A percentile compares a stretch with the other conserved stretches of the same genome.
phyloP scores from a whole-genome alignment of 1,140 invertebrate species.

The Meteorus sp. region DNA sequence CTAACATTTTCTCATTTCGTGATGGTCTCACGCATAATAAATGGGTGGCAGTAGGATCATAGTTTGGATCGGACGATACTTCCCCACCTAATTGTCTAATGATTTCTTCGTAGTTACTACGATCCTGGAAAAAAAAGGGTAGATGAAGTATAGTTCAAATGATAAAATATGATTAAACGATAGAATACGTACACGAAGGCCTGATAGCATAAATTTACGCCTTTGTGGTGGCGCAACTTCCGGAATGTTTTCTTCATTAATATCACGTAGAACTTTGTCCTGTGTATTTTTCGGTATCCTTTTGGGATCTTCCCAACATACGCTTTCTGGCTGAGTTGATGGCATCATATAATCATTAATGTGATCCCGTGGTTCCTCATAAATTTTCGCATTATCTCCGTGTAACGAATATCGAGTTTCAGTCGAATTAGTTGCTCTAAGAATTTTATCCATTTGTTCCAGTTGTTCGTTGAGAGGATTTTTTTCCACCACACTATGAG shows the following conservation, averaged over 20 bases:
- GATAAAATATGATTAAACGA: neutral
- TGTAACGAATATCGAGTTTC: slow-evolving; percentile 43
- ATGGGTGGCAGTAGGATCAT: slow-evolving; percentile 75
- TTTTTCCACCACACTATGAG: slow-evolving; percentile 32
- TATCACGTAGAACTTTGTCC: neutral
- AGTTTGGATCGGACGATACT: slow-evolving; percentile 63
- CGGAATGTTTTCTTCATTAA: neutral
- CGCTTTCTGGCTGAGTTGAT: slow-evolving; percentile 58
- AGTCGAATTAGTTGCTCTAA: slow-evolving; percentile 40
- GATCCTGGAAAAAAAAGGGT: slow-evolving; percentile 45
- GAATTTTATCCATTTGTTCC: slow-evolving; percentile 44
- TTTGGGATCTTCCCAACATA: slow-evolving; percentile 60
- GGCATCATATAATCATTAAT: slow-evolving; percentile 42
- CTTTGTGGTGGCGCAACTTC: neutral
- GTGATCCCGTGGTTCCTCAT: slow-evolving; percentile 35
- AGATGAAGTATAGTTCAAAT: neutral
- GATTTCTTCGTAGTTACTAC: slow-evolving; percentile 53
- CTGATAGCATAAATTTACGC: slow-evolving; percentile 52
- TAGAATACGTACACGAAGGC: slow-evolving; percentile 10
- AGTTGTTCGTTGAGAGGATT: slow-evolving; percentile 45
- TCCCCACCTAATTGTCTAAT: slow-evolving; percentile 70
- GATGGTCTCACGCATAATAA: slow-evolving; percentile 72
- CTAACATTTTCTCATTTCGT: slow-evolving; percentile 84
- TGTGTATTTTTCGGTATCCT: neutral
- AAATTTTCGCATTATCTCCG: slow-evolving; percentile 35